A percentile compares a stretch with the other conserved stretches of the same genome.
These are phyloP conservation scores for Drosophila ohnishii DNA, from an alignment of 1,140 invertebrate species.

Conservation along the genomic window DNA sequence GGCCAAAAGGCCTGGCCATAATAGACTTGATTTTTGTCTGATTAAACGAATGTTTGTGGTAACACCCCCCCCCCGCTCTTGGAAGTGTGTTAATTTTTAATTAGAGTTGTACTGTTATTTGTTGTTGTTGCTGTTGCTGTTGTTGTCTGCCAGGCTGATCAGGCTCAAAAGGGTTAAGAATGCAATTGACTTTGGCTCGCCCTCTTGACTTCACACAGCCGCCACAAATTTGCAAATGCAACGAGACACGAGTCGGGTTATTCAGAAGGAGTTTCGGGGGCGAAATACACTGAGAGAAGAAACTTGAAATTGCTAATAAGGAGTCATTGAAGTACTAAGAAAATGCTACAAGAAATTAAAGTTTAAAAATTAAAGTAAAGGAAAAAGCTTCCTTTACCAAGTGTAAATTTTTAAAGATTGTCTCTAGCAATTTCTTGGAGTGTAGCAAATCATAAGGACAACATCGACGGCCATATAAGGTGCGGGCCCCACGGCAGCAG, in stretches of 20 bases:
- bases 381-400: not conserved
- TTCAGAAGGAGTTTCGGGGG: slow-evolving; percentile 29
- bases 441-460: slow-evolving; percentile 5
- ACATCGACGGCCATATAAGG: slow-evolving; percentile 22
- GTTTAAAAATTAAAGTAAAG: not conserved
- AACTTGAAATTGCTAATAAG: too few species aligned
- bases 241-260: slow-evolving; percentile 61
- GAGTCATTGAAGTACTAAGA: not conserved
- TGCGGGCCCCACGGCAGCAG: slow-evolving; percentile 50
- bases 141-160: slow-evolving; percentile 54
- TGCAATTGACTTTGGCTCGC: slow-evolving; percentile 81
- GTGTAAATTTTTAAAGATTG: too few species aligned
- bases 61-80: slow-evolving; percentile 8
- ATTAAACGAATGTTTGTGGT: slow-evolving; percentile 72
- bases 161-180: slow-evolving; percentile 75
- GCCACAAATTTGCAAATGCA: slow-evolving; percentile 79
- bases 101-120: slow-evolving; percentile 82
- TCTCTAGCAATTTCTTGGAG: too few species aligned
- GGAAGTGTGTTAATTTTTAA: slow-evolving; percentile 78
- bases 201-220: slow-evolving; percentile 71
- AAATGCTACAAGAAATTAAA: too few species aligned
- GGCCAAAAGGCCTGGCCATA: slow-evolving; percentile 62
- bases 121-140: slow-evolving; percentile 58
- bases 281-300: not conserved
- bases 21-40: slow-evolving; percentile 79